These are phyloP conservation scores for Pardosa pseudoannulata DNA, from an alignment of 2,888 invertebrate genomes.

Conservation along the genomic window DNA sequence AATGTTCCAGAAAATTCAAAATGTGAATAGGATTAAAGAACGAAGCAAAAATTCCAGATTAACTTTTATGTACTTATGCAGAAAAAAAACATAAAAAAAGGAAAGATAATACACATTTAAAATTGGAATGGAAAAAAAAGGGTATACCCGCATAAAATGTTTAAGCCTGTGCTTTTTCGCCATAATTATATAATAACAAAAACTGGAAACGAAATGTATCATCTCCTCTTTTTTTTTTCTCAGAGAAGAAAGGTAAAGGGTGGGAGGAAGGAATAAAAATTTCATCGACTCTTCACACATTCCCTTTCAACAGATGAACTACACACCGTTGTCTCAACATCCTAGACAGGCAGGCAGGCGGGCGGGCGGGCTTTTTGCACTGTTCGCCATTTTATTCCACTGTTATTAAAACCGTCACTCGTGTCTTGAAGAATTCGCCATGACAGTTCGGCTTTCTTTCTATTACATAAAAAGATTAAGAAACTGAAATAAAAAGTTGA, in stretches of 20 bases:
- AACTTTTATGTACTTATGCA: too few species aligned
- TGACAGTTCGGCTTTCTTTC: background rate
- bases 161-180: too few species aligned
- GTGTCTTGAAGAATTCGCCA: background rate
- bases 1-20: too few species aligned
- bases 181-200: background rate
- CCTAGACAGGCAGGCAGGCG: background rate
- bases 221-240: background rate
- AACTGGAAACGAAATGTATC: background rate
- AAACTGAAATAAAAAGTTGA: background rate
- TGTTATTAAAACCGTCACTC: conserved; percentile 3
- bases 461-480: background rate
- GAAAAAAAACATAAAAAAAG: too few species aligned
- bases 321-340: background rate
- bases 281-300: background rate
- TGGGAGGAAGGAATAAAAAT: background rate
- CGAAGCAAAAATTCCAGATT: too few species aligned
- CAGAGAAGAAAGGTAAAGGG: too few species aligned
- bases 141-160: too few species aligned
- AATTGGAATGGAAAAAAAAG: too few species aligned
- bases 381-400: background rate
- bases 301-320: background rate
- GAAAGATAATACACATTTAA: too few species aligned
- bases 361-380: background rate
- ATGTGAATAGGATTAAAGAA: too few species aligned